Evolutionary conservation across 2,797 vertebrate species (phyloP).

Genomic region (Danio jaintianensis): DNA sequence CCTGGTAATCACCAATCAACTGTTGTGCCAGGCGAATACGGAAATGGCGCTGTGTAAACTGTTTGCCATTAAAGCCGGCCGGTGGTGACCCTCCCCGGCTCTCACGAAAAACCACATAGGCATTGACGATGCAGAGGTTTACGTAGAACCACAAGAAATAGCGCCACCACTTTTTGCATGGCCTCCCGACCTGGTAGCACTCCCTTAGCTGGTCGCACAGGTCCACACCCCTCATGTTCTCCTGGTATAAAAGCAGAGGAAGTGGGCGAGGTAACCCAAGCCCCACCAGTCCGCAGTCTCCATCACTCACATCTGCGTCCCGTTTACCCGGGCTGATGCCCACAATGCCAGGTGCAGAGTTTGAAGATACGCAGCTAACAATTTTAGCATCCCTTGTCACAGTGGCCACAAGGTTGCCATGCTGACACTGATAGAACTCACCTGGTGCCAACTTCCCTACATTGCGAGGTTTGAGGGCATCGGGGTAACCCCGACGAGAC

Average conservation of each 20-base stretch:
- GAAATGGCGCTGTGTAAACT: slow-evolving; percentile 85
- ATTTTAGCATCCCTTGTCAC: slow-evolving; percentile 80
- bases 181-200: slow-evolving; percentile 84
- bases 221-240: slow-evolving; percentile 86
- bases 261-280: slow-evolving; percentile 77
- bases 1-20: slow-evolving; percentile 86
- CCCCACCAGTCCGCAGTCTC: slow-evolving; percentile 68
- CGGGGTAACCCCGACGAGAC: slow-evolving; percentile 78
- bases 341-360: slow-evolving; percentile 82
- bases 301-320: slow-evolving; percentile 69
- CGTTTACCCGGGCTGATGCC: slow-evolving; percentile 78
- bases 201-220: slow-evolving; percentile 84
- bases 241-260: slow-evolving; percentile 82
- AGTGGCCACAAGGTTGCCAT: slow-evolving; percentile 81
- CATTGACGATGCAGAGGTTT: slow-evolving; percentile 84
- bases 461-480: slow-evolving; percentile 78
- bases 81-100: slow-evolving; percentile 77
- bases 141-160: slow-evolving; percentile 87
- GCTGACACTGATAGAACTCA: slow-evolving; percentile 86
- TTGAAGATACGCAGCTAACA: slow-evolving; percentile 82
- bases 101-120: slow-evolving; percentile 81
- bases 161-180: slow-evolving; percentile 87
- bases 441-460: slow-evolving; percentile 81
- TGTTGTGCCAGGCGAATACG: slow-evolving; percentile 84
- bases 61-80: slow-evolving; percentile 81